Evolutionary conservation across 2,113 vertebrate genomes (phyloP), one percentile per base, ranked within the genome.

Genomic region (Varanus komodoensis): DNA sequence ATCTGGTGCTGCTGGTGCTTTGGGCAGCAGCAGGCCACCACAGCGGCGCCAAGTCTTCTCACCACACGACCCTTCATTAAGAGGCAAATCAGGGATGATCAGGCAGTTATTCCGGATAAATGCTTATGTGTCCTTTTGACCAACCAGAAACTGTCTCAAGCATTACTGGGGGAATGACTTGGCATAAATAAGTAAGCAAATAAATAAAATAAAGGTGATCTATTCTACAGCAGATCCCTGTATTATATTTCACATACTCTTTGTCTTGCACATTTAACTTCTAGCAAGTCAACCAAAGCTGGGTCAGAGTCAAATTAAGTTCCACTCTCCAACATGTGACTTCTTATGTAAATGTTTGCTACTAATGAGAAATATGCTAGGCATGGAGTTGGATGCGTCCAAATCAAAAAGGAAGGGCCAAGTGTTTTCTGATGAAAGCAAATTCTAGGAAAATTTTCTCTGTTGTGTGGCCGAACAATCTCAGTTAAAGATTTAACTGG

Each of bases 281-380:
- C 64, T 8, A 25, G 69, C 38, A 19, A 29, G 25, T 4, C 15
- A 50, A 23, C 64, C 54, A 23, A 52, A 14, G 8, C 79, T 82
- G 85, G 32, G 77, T 1, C 15, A 9, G 1, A 27, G 83, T 91
- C 85, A 82, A 50, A 25, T 32, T 69, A 25, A 50, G 69, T 25
- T 82, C 79, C 50, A 29, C 23, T 8, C 21, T 32, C 21, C 23
- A 29, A 7, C 89, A 54, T 83, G 48, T 38, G 74, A 85, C 12
- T 85, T 52, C 61, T 57, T 7, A 32, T 61, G 7, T 71, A 57
- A 69, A 69, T 27, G 38, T 69, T 81, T 12, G 5, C 25, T 71
- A 67, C 67, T 50, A 74, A 52, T 38, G 34, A 83, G 38, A 87
- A 91, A 57, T 44, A 67, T 82, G 61, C n/a, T 32, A 57, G 86